phyloP scores from a whole-genome alignment of 2,888 invertebrate species.

The Tholera decimalis region DNA sequence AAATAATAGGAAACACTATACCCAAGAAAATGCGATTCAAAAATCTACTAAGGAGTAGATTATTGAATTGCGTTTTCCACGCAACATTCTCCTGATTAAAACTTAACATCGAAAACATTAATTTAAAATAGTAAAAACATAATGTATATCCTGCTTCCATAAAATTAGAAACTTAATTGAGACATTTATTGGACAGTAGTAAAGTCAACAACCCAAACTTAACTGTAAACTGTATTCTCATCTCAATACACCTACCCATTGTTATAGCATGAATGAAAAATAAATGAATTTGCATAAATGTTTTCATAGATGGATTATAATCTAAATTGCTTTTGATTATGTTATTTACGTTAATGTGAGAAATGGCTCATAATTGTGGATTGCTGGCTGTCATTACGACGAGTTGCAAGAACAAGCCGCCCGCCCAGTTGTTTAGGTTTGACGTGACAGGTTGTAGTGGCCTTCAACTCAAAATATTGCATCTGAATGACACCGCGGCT shows the following conservation, averaged over 20 bases:
- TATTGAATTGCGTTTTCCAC: no score
- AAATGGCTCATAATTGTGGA: constrained; percentile 34
- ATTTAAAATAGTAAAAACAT: neutral
- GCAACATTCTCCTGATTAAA: neutral
- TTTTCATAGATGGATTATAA: constrained; percentile 49
- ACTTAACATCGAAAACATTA: neutral
- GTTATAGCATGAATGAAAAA: constrained; percentile 64
- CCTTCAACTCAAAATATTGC: constrained; percentile 27
- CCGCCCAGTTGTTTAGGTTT: constrained; percentile 19
- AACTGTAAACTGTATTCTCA: constrained; percentile 56
- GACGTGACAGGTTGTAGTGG: neutral
- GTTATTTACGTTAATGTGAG: constrained; percentile 47
- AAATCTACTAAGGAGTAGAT: no score
- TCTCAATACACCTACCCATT: constrained; percentile 51
- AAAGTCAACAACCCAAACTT: constrained; percentile 61
- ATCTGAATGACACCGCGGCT: constrained; percentile 6
- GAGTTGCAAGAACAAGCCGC: constrained; percentile 21
- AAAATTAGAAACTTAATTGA: constrained; percentile 15
- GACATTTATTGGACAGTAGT: constrained; percentile 28
- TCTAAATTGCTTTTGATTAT: constrained; percentile 50
- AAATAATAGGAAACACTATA: constrained; percentile 7
- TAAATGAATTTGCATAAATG: constrained; percentile 55
- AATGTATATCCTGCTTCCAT: neutral
- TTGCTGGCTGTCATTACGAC: constrained; percentile 29
- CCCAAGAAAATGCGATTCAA: neutral